Evolutionary conservation across 2,113 vertebrate species (phyloP).

Genomic region (Felis catus): DNA sequence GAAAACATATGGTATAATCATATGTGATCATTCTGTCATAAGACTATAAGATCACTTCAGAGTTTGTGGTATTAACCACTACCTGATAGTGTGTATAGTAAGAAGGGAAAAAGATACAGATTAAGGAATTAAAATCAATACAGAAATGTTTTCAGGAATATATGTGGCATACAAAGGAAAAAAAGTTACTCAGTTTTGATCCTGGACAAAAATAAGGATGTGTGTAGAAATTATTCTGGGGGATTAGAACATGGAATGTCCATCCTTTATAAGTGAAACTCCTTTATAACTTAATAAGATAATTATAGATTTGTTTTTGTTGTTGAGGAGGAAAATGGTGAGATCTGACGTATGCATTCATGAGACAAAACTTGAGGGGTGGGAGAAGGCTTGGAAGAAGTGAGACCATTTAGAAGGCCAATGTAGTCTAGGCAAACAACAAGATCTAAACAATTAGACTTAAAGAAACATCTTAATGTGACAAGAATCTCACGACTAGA

Average conservation of each 20-base stretch:
- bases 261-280: not conserved
- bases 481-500: not conserved
- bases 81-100: not conserved
- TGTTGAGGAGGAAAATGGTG: not conserved
- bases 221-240: not conserved
- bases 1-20: not conserved
- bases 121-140: not conserved
- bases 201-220: not conserved
- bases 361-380: not conserved
- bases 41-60: not conserved
- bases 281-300: not conserved
- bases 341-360: not conserved
- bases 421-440: not conserved
- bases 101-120: not conserved
- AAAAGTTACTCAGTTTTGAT: not conserved
- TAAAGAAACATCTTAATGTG: not conserved
- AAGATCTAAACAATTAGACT: not conserved
- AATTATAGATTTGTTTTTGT: not conserved
- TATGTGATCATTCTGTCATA: not conserved
- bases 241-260: not conserved
- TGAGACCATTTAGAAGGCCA: not conserved
- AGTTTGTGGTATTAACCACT: not conserved
- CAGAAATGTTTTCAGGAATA: not conserved
- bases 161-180: not conserved
- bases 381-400: not conserved